phyloP scores from a whole-genome alignment of 2,888 invertebrate genomes.

The Agrotis exclamationis region DNA sequence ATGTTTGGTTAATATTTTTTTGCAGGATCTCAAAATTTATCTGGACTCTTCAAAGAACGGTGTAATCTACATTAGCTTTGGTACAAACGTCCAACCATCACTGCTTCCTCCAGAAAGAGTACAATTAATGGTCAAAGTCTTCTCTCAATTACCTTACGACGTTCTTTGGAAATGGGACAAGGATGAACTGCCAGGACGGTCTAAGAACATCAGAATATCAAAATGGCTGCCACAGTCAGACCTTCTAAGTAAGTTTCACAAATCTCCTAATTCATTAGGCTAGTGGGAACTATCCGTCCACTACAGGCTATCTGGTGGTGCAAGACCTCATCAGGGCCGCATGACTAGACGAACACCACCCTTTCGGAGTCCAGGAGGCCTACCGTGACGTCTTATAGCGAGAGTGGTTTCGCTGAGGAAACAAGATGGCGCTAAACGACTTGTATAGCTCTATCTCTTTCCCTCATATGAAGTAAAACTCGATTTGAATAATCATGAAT shows the following conservation, averaged over 20 bases:
- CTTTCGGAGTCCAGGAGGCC: too few species aligned
- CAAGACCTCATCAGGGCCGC: too few species aligned
- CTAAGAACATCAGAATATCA: constrained; percentile 79
- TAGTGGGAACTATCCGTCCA: too few species aligned
- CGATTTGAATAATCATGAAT: neutral
- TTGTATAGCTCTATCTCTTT: too few species aligned
- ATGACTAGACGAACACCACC: too few species aligned
- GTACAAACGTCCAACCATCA: constrained; percentile 78
- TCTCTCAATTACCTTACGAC: constrained; percentile 81
- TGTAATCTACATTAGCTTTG: constrained; percentile 85
- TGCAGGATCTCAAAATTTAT: constrained; percentile 77
- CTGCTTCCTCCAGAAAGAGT: constrained; percentile 74
- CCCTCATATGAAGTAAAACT: too few species aligned
- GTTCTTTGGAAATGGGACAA: constrained; percentile 86
- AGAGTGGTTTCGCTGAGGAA: too few species aligned
- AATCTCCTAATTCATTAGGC: neutral
- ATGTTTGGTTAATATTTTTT: too few species aligned
- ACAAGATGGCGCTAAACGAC: too few species aligned
- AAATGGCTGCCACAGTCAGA: constrained; percentile 86
- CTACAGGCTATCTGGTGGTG: too few species aligned
- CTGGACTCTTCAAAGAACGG: constrained; percentile 80
- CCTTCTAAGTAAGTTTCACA: constrained; percentile 46
- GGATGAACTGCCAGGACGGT: constrained; percentile 74
- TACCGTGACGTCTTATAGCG: too few species aligned
- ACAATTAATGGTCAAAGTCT: constrained; percentile 74